Evolutionary conservation across 2,888 invertebrate genomes (phyloP).

Genomic region (Dynastes tityus): DNA sequence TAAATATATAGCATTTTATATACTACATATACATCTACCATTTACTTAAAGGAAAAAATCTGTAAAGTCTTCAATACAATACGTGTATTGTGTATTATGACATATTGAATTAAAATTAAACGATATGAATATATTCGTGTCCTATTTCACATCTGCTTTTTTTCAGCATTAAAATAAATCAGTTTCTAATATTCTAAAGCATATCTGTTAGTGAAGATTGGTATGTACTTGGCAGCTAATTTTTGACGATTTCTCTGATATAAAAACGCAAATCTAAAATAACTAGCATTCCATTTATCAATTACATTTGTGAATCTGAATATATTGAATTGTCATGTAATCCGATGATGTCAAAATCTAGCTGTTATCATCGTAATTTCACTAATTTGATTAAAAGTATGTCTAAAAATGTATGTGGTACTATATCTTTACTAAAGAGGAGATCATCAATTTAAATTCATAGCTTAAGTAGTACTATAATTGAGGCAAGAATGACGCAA

Average conservation of each 20-base stretch:
- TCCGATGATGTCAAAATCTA: background rate
- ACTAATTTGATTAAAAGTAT: constrained; percentile 6
- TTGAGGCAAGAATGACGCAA: background rate
- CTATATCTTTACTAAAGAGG: constrained; percentile 16
- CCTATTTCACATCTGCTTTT: background rate
- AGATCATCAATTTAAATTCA: background rate
- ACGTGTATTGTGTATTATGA: background rate
- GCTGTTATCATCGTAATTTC: constrained; percentile 1
- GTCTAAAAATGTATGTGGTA: constrained; percentile 25
- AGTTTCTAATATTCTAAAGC: constrained; percentile 2
- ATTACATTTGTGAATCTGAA: background rate
- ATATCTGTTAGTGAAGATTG: background rate
- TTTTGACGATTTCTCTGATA: background rate
- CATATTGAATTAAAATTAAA: background rate
- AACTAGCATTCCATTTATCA: background rate
- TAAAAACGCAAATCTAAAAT: too few relatives aligned
- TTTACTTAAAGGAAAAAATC: background rate
- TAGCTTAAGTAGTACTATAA: background rate
- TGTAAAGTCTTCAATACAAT: background rate
- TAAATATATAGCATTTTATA: constrained; percentile 10
- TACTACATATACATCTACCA: background rate
- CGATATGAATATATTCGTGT: background rate
- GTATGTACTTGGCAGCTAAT: background rate
- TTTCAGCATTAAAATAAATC: background rate
- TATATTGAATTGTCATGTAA: too few relatives aligned